Base-by-base conservation (phyloP, 2,113 vertebrate species). In the Bagarius yarrelli region DNA sequence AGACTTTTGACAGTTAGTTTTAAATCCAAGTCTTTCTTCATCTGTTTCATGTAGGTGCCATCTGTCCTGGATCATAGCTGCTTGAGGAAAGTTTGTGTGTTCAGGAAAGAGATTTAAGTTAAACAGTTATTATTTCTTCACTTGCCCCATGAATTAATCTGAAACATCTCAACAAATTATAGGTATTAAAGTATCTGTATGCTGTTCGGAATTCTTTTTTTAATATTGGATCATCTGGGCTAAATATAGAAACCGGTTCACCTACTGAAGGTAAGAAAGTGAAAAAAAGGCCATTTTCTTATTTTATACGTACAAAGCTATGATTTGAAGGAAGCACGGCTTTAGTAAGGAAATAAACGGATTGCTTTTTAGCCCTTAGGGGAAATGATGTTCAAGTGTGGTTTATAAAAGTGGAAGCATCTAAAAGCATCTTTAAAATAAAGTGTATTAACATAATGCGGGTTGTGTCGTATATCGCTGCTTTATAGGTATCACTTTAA, bases 361-460 rank as follows among this genome's bases (percentile, higher is more conserved):
- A 56, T 27, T 8, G 23, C 61, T 52, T 69, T 78, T 78, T 16
- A 14, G 63, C 32, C 21, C 63, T 67, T 56, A 25, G 19, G 14
- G 32, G 52, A 78, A 66, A 36, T 55, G 2, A 67, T 67, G 23
- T 59, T 6, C 32, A 27, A 69, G 52, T 57, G 34, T 23, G 44
- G 21, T 47, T 67, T 70, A 70, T 40, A 59, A 23, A 19, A 59
- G 16, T 32, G 55, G 36, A 53, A 66, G n/a, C 15, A 5, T 78
- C 59, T 64, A 53, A 53, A 66, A 52, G 76, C 13, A 55, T 66
- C 63, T 25, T 79, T 47, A 25, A 44, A 59, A 52, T 50, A 23
- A 60, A 27, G 36, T 13, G 36, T 72, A 30, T 50, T 32, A 57
- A 2, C 30, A 40, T 69, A 6, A 70, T 44, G 15, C 1, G 4